Base-by-base conservation (phyloP, 2,797 vertebrate species). In the Anisognathus igniventris region DNA sequence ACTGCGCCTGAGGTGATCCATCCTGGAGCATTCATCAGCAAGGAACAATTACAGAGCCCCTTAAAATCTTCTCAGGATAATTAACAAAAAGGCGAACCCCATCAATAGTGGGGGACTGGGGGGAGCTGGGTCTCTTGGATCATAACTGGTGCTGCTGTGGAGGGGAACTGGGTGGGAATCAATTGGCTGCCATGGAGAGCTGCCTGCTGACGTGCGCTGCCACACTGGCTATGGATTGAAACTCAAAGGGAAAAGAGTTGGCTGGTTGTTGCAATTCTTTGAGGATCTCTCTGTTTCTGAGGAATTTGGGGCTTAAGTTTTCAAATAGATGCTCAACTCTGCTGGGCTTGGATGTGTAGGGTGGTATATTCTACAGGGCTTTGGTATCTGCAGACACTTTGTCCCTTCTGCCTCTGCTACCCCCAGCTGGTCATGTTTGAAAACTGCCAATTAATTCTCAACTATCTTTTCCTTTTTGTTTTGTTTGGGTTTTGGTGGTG, bases 261-360 rank as follows among this genome's bases (percentile, higher is more conserved):
- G 12, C 18, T 75, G 14, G 8, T 11, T 61, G 11, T 22, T 75
- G 27, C 12, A 21, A 0, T 12, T 40, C 13, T 33, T 25, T 28
- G 35, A 54, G 42, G 15, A 47, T 45, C 5, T 2, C 24, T 19
- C 16, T 35, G 4, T 64, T 86, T 64, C 44, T 62, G 35, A 56
- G 48, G 27, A 73, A 62, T 86, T 39, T 47, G 0, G 14, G 64
- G 8, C 8, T 62, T 51, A 12, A 20, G 24, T 66, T 75, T 86
- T 79, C 20, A 24, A 16, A 28, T 4, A 9, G 4, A 0, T 8
- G 6, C 12, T 30, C 15, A 10, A 7, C 37, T 67, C 15, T 3
- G 1, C 30, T 33, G 0, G 7, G 28, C 13, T 2, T 60, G 44
- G 2, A 2, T 8, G 27, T 57, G 28, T 4, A 0, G 16, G 24